Base-by-base conservation (phyloP, 1,140 invertebrate genomes). In the Drosophila elegans region DNA sequence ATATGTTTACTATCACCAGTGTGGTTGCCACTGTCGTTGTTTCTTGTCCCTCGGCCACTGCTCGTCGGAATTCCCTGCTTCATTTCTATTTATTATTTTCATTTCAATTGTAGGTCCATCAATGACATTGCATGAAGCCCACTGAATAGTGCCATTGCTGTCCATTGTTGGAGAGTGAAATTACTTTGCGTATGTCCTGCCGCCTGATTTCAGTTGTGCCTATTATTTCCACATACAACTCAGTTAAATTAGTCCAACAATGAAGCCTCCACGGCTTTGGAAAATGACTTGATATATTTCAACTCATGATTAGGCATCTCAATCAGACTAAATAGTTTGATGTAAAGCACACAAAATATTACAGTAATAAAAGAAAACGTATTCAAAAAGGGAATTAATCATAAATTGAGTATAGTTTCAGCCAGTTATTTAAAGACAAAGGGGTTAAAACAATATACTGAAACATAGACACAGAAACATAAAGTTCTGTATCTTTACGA, bases 1-100 rank as follows among this genome's bases (percentile, higher is more conserved):
- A 82, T 74, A 68, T 64, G 55, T 73, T 69, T 76, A 41, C 42
- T 66, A 69, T 79, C 41, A 61, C 55, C 13, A 60, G 29, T 38
- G 5, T 27, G 45, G 32, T 38, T 12, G 12, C 21, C 13, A 13
- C 32, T 16, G 7, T 25, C 51, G 13, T 27, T 16, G 29, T 16
- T 13, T 13, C 49, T 36, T 42, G 27, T 29, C 56, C 13, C 16
- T 3, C 11, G 21, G n/a, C 13, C 4, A 42, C 34, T 44, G 45
- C 45, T 16, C 32, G n/a, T n/a, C 36, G 45, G 38, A 67, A 63
- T 44, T 64, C 48, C 60, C 59, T 68, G 46, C 38, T 66, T 68
- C 64, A 68, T 38, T 53, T 66, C 46, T 73, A 54, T 73, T 60
- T 73, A 51, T 73, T 72, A 59, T 68, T 68, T 56, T 68, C 27